Evolutionary conservation across 1,140 invertebrate genomes (phyloP), one percentile per base, ranked within the genome.

Genomic region (Tyrophagus putrescentiae): DNA sequence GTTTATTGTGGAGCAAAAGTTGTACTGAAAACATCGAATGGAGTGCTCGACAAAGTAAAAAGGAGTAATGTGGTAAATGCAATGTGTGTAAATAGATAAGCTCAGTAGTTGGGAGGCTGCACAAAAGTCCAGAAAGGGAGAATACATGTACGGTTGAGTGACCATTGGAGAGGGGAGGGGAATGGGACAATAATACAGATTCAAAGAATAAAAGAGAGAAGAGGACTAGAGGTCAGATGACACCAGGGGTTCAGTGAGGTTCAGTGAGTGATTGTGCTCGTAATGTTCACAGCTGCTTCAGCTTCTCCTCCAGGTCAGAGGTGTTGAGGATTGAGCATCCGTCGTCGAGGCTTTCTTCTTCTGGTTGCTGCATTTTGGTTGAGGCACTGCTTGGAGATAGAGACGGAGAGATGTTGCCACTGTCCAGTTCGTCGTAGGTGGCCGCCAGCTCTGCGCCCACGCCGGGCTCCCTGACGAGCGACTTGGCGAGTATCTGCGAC

Each of bases 391-490:
- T 39, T 13, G 21, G 36, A 39, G 36, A 39, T 21, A 39, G 21
- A 39, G 21, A 39, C 13, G 36, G 36, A 39, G 21, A 39, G 13
- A 13, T 21, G 21, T 13, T 13, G 21, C 21, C 23, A 48, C 45
- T 18, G 31, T 25, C 45, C 45, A 21, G 23, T 21, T 7, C 21
- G 31, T 48, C 45, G 31, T 7, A 48, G 33, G 25, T 64, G 11
- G 62, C 29, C 36, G 63, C 62, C 34, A 57, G 64, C 62, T 92
- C 88, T 1, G 88, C 87, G 4, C 89, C 89, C 3, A 93, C 88
- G 1, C 88, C 88, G 0, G 88, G 88, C 70, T 91, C 87, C 65
- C 88, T 72, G 0, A 84, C 84, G 23, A 65, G 66, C 39, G 62
- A 61, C 3, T 67, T 62, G 29, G 69, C 29, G 9, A 65, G 44